phyloP scores from a whole-genome alignment of 1,140 invertebrate genomes.

The Nasonia giraulti region DNA sequence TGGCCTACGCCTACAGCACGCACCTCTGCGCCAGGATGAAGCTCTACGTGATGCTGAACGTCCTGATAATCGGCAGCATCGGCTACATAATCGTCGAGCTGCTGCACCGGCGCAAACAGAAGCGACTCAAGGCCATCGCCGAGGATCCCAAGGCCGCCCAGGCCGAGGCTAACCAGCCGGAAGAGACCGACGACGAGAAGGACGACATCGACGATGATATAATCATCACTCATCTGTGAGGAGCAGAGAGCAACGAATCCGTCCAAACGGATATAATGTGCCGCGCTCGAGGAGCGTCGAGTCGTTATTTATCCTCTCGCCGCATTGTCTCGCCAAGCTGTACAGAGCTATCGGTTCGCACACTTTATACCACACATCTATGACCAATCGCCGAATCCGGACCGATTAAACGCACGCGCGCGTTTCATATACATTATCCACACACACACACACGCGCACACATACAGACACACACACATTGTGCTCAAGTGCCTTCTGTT shows the following conservation, averaged over 20 bases:
- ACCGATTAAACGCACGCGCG: no score
- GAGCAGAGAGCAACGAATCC: neutral
- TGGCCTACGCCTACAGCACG: conserved; percentile 92
- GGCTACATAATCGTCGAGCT: conserved; percentile 91
- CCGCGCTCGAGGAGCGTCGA: no score
- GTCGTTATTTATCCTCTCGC: no score
- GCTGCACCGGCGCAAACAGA: conserved; percentile 86
- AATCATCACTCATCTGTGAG: conserved; percentile 85
- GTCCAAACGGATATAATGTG: neutral
- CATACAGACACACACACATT: neutral
- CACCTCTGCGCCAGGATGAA: conserved; percentile 92
- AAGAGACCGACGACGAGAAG: conserved; percentile 87
- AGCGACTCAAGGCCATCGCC: conserved; percentile 76
- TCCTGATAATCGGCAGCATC: conserved; percentile 85
- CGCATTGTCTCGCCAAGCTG: no score
- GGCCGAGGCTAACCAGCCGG: conserved; percentile 75
- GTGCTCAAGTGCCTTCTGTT: conserved; percentile 17
- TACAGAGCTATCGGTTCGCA: neutral
- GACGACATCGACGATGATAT: conserved; percentile 90
- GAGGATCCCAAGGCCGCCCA: conserved; percentile 82
- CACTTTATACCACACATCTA: neutral
- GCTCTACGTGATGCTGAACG: conserved; percentile 89
- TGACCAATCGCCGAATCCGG: neutral
- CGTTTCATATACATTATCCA: neutral
- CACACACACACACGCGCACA: neutral